Conservation (phyloP, 2,113 vertebrate genomes). For the Bettongia penicillata region DNA sequence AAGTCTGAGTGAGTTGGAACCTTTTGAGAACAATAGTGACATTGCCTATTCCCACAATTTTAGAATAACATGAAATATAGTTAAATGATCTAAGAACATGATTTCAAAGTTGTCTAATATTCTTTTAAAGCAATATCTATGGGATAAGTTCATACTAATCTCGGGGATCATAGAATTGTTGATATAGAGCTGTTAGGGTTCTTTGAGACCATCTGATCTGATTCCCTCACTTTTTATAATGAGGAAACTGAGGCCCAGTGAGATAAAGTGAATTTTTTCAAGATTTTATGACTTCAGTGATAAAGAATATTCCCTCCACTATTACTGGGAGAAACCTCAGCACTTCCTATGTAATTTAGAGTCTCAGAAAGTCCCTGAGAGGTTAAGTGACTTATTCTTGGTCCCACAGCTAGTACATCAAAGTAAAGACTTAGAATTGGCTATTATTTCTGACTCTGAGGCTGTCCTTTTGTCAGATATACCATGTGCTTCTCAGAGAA, state of each 20-base stretch:
- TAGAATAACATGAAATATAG: background rate
- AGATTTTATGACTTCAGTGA: background rate
- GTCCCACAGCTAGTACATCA: background rate
- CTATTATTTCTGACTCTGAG: background rate
- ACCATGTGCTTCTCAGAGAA: background rate
- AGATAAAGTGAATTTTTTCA: background rate
- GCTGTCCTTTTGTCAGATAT: background rate
- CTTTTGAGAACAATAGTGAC: background rate
- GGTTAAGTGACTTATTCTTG: background rate
- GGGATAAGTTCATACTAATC: background rate
- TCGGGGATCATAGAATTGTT: background rate
- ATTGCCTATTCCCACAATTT: background rate
- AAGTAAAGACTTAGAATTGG: background rate
- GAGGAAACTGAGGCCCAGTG: background rate
- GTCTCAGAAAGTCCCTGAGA: background rate
- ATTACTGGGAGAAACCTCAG: background rate
- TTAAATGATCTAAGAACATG: background rate
- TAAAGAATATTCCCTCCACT: background rate
- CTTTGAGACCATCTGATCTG: background rate
- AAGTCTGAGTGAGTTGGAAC: background rate
- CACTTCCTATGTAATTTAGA: background rate
- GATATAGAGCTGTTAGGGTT: background rate
- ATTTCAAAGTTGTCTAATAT: background rate
- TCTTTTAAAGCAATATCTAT: background rate
- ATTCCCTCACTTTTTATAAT: conserved; percentile 33